Base-by-base conservation (phyloP, 1,140 invertebrate species). In the Potamilus streckersoni region DNA sequence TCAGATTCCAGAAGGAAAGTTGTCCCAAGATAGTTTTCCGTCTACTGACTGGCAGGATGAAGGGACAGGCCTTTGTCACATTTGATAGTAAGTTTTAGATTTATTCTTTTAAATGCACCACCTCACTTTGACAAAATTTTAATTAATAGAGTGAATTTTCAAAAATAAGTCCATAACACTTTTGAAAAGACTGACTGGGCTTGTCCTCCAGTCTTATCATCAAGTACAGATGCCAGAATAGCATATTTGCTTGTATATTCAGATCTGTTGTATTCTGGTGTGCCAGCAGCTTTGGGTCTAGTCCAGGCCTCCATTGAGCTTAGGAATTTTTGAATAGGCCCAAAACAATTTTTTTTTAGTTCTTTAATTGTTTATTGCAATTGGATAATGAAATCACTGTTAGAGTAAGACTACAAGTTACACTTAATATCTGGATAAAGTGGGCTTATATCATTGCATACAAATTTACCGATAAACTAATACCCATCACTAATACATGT, bases 31-130 rank as follows among this genome's bases (percentile, higher is more conserved):
- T 90, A 57, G 71, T 80, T 3, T 90, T 90, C 79, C 85, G 86
- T 83, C 72, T 92, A 13, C 88, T 92, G 87, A 84, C 78, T 38
- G 92, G 92, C 11, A 90, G 86, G 88, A 92, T 92, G 92, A 90
- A 86, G 84, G 92, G 92, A 76, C 92, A 92, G 84, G 92, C 91
- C 59, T 93, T 93, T 87, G 80, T 92, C 23, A 90, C 89, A 67
- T 92, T 92, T 85, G 66, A 81, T 71, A 83, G 92, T 92, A 89
- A 87, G 86, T 74, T 38, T 31, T 68, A 56, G 15, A 38, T 71
- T 64, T 23, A 55, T 70, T 15, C 38, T 17, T 71, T 23, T 20
- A 67, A 67, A 12, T 31, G n/a, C 19, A 38, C 11, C 19, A n/a
- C 60, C 23, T 62, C 19, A 62, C 60, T 62, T 14, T 62, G 6